These are phyloP conservation scores for Melospiza melodia DNA, from an alignment of 2,113 vertebrate species.

Conservation along the genomic window DNA sequence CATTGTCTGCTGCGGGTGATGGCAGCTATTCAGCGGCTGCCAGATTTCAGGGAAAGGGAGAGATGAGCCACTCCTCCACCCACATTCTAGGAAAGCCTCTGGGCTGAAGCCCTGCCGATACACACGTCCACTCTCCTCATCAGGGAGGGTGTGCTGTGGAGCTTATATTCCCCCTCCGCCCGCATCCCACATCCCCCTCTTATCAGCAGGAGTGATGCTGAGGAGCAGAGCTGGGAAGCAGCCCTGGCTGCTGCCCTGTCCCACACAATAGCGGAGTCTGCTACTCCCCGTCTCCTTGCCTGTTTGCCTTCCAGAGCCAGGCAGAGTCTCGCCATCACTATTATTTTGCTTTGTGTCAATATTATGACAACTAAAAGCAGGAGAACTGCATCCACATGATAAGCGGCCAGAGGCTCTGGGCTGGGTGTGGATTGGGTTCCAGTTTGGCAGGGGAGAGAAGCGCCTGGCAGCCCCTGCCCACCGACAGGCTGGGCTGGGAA, in stretches of 20 bases:
- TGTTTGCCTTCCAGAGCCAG: slow-evolving; percentile 52
- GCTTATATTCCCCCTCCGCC: neutral
- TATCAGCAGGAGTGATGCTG: neutral
- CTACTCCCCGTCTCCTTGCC: neutral
- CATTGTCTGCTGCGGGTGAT: slow-evolving; percentile 24
- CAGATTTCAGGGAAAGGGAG: slow-evolving; percentile 29
- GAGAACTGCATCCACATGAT: slow-evolving; percentile 65
- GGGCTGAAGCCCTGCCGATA: slow-evolving; percentile 7
- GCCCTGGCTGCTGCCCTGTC: neutral
- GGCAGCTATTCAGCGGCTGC: slow-evolving; percentile 24
- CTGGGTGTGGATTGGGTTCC: neutral
- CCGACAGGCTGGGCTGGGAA: neutral
- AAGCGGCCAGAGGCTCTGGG: slow-evolving; percentile 45
- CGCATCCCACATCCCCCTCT: neutral
- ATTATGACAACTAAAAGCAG: slow-evolving; percentile 64
- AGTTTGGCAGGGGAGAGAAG: slow-evolving; percentile 32
- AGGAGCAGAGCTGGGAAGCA: slow-evolving; percentile 6
- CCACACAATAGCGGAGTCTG: neutral
- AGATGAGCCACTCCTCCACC: slow-evolving; percentile 44
- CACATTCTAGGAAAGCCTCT: slow-evolving; percentile 41
- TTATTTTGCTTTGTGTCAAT: slow-evolving; percentile 68
- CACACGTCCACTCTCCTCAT: slow-evolving; percentile 7
- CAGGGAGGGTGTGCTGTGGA: neutral
- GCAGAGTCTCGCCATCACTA: slow-evolving; percentile 22
- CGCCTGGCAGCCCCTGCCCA: neutral